Percentiles rank a stretch among this genome's conserved stretches.
These are phyloP conservation scores for Pollachius pollachius DNA, from an alignment of 2,113 vertebrate genomes.

Conservation along the genomic window DNA sequence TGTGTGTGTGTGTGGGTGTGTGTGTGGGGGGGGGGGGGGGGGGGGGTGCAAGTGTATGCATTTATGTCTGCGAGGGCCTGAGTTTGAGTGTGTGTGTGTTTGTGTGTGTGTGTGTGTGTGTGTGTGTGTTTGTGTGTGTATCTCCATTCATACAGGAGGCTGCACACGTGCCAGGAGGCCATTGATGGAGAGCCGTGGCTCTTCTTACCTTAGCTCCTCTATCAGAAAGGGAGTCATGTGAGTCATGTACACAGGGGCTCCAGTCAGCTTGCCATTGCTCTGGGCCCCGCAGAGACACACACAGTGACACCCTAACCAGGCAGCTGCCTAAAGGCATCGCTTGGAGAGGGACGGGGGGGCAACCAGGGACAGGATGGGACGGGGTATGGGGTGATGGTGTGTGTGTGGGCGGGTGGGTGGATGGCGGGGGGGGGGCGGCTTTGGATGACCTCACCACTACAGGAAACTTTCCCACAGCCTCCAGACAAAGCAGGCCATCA, in stretches of 20 bases:
- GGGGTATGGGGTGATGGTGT: slow-evolving; percentile 5
- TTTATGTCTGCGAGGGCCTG: background rate
- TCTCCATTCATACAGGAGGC: background rate
- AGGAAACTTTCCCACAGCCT: slow-evolving; percentile 80
- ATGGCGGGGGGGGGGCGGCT: slow-evolving; percentile 42
- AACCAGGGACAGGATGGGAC: background rate
- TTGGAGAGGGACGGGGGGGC: slow-evolving; percentile 13
- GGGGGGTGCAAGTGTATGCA: background rate
- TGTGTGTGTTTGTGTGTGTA: background rate
- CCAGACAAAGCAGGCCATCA: slow-evolving; percentile 77
- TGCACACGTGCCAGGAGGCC: background rate
- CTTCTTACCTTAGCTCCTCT: background rate
- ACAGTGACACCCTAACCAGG: no score
- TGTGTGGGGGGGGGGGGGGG: slow-evolving; percentile 1
- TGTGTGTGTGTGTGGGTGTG: slow-evolving; percentile 12
- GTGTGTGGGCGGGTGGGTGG: slow-evolving; percentile 31
- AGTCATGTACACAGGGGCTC: no score
- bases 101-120: slow-evolving; percentile 15
- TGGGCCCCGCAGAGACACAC: no score
- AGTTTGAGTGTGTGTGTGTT: background rate
- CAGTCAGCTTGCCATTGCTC: no score
- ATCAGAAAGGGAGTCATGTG: background rate
- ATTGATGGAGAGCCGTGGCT: background rate
- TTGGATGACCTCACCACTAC: slow-evolving; percentile 77
- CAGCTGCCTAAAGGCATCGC: no score